Conservation (phyloP, 2,888 invertebrate genomes). For the Adelphocoris suturalis region DNA sequence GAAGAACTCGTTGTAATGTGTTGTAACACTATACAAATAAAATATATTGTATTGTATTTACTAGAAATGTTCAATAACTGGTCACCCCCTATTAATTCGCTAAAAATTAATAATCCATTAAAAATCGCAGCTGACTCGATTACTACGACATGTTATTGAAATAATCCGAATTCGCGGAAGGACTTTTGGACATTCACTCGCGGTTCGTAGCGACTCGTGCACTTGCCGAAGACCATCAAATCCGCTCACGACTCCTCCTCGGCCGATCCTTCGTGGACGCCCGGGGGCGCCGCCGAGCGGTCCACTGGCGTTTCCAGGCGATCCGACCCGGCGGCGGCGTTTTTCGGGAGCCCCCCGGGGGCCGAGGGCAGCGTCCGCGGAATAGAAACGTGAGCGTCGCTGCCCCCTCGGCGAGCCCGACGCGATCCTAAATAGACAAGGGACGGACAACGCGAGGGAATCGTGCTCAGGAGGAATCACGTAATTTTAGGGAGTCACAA, state of each 20-base stretch:
- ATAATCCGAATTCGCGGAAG: too few relatives aligned
- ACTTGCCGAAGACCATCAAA: background rate
- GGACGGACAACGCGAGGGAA: background rate
- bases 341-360: background rate
- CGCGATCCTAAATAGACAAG: background rate
- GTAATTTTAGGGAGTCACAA: conserved; percentile 25
- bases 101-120: too few relatives aligned
- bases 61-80: too few relatives aligned
- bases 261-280: conserved; percentile 2
- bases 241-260: conserved; percentile 16
- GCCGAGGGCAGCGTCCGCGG: background rate
- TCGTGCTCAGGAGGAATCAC: conserved; percentile 20
- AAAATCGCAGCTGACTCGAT: too few relatives aligned
- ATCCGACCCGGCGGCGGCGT: background rate
- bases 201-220: background rate
- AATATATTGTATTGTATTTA: too few relatives aligned
- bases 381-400: background rate
- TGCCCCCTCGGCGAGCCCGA: background rate
- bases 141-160: too few relatives aligned
- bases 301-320: background rate
- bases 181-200: too few relatives aligned
- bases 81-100: too few relatives aligned
- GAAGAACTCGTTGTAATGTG: too few relatives aligned
- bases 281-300: background rate
- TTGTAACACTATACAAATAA: too few relatives aligned